These are phyloP conservation scores for Lochmaea capreae DNA, from an alignment of 2,888 invertebrate genomes.

Conservation along the genomic window DNA sequence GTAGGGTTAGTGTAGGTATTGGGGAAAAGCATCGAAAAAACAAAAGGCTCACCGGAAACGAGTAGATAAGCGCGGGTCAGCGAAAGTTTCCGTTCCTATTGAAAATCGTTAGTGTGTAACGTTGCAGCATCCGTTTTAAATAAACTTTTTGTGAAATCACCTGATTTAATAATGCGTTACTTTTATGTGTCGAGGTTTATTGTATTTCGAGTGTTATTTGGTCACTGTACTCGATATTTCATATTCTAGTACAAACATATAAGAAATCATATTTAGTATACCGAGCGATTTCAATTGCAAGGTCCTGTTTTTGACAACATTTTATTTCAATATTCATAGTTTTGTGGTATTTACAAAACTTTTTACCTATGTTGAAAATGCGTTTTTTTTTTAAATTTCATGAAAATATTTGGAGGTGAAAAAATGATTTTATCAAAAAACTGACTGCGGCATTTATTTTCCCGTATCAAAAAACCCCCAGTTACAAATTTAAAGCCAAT, in stretches of 20 bases:
- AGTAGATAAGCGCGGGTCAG: slow-evolving; percentile 63
- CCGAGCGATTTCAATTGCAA: neutral
- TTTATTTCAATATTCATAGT: too few relatives aligned
- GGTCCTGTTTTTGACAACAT: too few relatives aligned
- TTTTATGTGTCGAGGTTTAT: slow-evolving; percentile 37
- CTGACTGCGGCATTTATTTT: too few relatives aligned
- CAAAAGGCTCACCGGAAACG: slow-evolving; percentile 59
- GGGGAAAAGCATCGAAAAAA: slow-evolving; percentile 41
- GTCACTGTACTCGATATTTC: slow-evolving; percentile 25
- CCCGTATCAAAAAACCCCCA: too few relatives aligned
- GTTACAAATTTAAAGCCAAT: too few relatives aligned
- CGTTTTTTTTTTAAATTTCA: too few relatives aligned
- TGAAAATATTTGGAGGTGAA: neutral
- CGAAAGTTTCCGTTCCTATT: slow-evolving; percentile 66
- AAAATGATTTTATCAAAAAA: too few relatives aligned
- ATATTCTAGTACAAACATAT: neutral
- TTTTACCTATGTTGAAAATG: too few relatives aligned
- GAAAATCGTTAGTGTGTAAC: slow-evolving; percentile 65
- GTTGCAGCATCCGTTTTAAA: slow-evolving; percentile 62
- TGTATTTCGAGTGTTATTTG: slow-evolving; percentile 33
- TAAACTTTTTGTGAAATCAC: slow-evolving; percentile 53
- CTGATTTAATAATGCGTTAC: slow-evolving; percentile 49
- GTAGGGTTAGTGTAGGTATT: slow-evolving; percentile 12
- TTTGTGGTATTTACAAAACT: too few relatives aligned
- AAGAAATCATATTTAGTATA: neutral